Percentiles rank a stretch among this genome's conserved stretches.
phyloP scores from a whole-genome alignment of 2,113 vertebrate genomes.

The Pelecanoides urinatrix region DNA sequence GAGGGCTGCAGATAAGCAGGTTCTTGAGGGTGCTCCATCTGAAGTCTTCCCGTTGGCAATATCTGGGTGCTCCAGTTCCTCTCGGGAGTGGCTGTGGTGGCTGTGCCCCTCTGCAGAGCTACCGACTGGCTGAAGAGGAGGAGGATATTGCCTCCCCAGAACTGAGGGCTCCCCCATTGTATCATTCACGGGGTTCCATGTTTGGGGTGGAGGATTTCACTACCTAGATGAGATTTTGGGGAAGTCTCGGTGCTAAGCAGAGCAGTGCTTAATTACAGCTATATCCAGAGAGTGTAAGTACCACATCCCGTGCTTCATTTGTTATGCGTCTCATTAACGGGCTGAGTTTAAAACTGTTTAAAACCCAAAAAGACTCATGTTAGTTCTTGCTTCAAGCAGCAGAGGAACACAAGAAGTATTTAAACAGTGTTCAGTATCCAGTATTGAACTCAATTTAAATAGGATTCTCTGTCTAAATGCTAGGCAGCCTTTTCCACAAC shows the following conservation, averaged over 20 bases:
- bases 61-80: background rate
- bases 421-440: background rate
- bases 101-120: background rate
- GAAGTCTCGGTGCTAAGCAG: background rate
- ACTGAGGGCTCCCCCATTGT: background rate
- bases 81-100: background rate
- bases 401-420: background rate
- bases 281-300: background rate
- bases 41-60: background rate
- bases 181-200: accelerated
- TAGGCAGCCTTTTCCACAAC: background rate
- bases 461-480: background rate
- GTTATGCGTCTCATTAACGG: background rate
- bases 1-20: background rate
- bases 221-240: background rate
- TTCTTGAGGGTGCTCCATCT: background rate
- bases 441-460: background rate
- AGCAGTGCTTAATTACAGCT: background rate
- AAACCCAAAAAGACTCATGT: background rate
- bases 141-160: background rate
- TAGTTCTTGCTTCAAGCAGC: background rate
- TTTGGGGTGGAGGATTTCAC: background rate
- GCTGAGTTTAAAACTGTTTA: background rate
- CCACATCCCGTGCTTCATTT: background rate
- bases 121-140: background rate